Conservation (phyloP, 2,797 vertebrate genomes). For the Nothura maculosa region DNA sequence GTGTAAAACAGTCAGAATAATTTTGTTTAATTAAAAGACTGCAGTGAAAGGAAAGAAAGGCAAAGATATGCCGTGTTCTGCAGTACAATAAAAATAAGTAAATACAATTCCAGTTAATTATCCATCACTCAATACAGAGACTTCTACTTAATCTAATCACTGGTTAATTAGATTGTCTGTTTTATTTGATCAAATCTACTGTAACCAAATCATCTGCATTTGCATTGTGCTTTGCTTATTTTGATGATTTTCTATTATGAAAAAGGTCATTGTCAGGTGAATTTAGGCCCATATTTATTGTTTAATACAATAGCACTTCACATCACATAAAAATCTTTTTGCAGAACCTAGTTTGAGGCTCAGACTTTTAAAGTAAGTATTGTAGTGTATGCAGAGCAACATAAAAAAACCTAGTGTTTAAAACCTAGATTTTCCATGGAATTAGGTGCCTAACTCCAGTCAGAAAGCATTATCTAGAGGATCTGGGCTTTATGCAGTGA, state of each 20-base stretch:
- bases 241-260: slow-evolving; percentile 64
- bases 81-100: slow-evolving; percentile 70
- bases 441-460: background rate
- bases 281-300: background rate
- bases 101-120: slow-evolving; percentile 75
- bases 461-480: background rate
- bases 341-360: background rate
- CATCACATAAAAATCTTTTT: background rate
- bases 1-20: slow-evolving; percentile 2
- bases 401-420: background rate
- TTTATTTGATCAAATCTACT: slow-evolving; percentile 77
- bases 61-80: slow-evolving; percentile 48
- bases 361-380: background rate
- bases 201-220: slow-evolving; percentile 75
- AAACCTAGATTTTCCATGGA: background rate
- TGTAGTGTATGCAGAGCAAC: background rate
- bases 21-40: slow-evolving; percentile 64
- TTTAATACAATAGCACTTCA: slow-evolving; percentile 16
- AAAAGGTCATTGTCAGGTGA: slow-evolving; percentile 61
- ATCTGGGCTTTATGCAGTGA: background rate
- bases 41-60: slow-evolving; percentile 63
- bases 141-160: slow-evolving; percentile 77
- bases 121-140: slow-evolving; percentile 72
- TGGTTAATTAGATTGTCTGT: slow-evolving; percentile 79
- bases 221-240: slow-evolving; percentile 62